Conservation (phyloP, 2,797 vertebrate species). For the Lepilemur septentrionalis region DNA sequence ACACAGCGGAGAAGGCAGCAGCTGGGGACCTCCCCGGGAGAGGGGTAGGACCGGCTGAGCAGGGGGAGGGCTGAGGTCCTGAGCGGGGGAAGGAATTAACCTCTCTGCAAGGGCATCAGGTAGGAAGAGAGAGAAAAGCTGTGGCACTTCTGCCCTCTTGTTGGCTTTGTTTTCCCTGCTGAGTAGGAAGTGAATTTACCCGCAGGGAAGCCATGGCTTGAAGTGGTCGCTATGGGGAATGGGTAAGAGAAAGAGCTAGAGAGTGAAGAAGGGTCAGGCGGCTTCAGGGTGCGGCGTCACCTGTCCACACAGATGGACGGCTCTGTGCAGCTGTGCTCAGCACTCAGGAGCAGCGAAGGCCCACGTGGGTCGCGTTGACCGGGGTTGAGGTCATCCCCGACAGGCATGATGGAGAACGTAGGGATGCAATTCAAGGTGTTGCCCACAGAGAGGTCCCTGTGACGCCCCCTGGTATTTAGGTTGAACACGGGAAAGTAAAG, state of each 20-base stretch:
- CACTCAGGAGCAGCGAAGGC: not conserved
- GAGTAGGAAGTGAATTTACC: not conserved
- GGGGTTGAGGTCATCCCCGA: too few species aligned
- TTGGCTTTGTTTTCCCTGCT: not conserved
- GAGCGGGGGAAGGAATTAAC: not conserved
- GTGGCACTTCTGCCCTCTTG: too few species aligned
- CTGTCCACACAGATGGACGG: not conserved
- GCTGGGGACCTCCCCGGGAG: not conserved
- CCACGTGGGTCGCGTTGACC: rapidly evolving
- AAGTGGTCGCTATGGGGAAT: not conserved
- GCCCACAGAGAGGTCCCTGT: not conserved
- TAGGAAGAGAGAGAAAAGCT: not conserved
- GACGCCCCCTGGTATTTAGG: not conserved
- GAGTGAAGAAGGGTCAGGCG: not conserved
- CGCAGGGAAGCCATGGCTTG: not conserved
- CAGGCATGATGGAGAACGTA: not conserved
- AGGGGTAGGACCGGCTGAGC: not conserved
- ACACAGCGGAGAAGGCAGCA: not conserved
- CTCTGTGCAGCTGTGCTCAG: not conserved
- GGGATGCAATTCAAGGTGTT: too few species aligned
- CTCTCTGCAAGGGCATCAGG: not conserved
- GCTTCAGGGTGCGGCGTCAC: not conserved
- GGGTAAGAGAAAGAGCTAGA: not conserved
- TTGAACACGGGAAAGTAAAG: too few species aligned
- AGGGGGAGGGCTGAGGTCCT: too few species aligned